phyloP scores from a whole-genome alignment of 2,797 vertebrate species.

The Sebastes elongatus region DNA sequence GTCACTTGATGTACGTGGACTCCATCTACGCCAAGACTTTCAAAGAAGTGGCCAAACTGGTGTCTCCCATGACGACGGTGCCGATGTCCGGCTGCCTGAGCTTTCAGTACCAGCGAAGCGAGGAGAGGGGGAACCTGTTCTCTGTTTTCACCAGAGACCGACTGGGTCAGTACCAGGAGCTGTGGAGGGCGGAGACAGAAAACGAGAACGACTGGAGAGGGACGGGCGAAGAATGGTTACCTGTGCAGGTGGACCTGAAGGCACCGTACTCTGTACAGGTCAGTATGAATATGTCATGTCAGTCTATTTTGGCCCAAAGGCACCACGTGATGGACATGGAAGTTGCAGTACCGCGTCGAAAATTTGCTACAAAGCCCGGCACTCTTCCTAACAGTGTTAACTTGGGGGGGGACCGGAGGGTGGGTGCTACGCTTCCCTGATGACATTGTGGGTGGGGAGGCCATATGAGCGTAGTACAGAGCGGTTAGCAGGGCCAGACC shows the following conservation, averaged over 20 bases:
- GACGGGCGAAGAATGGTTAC: constrained; percentile 79
- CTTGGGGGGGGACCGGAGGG: too few species aligned
- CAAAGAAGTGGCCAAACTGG: constrained; percentile 92
- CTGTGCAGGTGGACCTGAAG: constrained; percentile 90
- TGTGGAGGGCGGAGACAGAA: constrained; percentile 86
- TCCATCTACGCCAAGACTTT: constrained; percentile 90
- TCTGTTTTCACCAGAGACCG: constrained; percentile 88
- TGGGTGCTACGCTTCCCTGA: too few species aligned
- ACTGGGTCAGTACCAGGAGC: constrained; percentile 90
- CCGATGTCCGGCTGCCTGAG: constrained; percentile 92
- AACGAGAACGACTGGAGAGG: constrained; percentile 51
- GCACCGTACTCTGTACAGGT: constrained; percentile 84
- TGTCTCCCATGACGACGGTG: constrained; percentile 87
- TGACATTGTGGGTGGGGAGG: too few species aligned
- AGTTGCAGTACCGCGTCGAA: too few species aligned
- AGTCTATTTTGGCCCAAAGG: too few species aligned
- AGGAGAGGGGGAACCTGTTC: constrained; percentile 86
- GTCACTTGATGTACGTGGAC: constrained; percentile 96
- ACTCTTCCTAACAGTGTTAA: too few species aligned
- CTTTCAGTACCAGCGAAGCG: constrained; percentile 91
- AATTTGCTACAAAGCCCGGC: too few species aligned
- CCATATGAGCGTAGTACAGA: too few species aligned
- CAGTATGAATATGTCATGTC: neutral
- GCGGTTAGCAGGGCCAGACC: too few species aligned
- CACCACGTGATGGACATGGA: too few species aligned